A percentile compares a stretch with the other conserved stretches of the same genome.
phyloP scores from a whole-genome alignment of 1,140 invertebrate genomes.

The Meloidogyne hapla region DNA sequence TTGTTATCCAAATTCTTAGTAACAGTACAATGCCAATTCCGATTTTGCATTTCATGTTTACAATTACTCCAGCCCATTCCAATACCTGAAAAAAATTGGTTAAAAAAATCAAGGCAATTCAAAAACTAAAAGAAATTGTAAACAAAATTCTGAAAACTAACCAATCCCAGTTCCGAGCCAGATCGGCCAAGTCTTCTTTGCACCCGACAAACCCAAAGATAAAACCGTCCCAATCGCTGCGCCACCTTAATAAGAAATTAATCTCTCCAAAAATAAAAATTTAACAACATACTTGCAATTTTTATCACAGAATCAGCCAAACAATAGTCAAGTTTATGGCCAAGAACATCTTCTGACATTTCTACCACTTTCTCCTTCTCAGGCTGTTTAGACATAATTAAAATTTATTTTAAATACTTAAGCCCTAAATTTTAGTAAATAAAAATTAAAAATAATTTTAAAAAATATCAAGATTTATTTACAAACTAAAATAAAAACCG shows the following conservation, averaged over 20 bases:
- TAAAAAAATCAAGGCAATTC: neutral
- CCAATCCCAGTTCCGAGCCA: constrained; percentile 53
- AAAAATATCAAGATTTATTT: too few species aligned
- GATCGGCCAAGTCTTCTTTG: constrained; percentile 41
- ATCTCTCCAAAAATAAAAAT: neutral
- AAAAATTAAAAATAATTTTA: too few species aligned
- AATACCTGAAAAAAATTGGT: constrained; percentile 37
- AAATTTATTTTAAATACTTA: too few species aligned
- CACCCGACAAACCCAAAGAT: constrained; percentile 43
- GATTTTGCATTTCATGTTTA: constrained; percentile 32
- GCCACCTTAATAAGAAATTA: constrained; percentile 29
- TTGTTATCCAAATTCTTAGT: too few species aligned
- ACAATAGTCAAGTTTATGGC: constrained; percentile 47
- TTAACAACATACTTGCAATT: constrained; percentile 15
- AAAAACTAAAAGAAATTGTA: neutral
- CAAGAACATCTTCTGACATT: constrained; percentile 42
- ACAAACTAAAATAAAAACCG: too few species aligned
- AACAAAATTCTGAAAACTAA: constrained; percentile 11
- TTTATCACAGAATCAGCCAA: constrained; percentile 49
- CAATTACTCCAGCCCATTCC: constrained; percentile 49
- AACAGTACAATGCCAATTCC: too few species aligned
- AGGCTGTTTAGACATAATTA: neutral
- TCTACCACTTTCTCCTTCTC: neutral
- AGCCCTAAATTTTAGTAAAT: too few species aligned
- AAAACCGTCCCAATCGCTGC: constrained; percentile 44